Percentiles rank a stretch among this genome's conserved stretches.
Evolutionary conservation across 2,113 vertebrate genomes (phyloP).

Genomic region (Oophaga pumilio): DNA sequence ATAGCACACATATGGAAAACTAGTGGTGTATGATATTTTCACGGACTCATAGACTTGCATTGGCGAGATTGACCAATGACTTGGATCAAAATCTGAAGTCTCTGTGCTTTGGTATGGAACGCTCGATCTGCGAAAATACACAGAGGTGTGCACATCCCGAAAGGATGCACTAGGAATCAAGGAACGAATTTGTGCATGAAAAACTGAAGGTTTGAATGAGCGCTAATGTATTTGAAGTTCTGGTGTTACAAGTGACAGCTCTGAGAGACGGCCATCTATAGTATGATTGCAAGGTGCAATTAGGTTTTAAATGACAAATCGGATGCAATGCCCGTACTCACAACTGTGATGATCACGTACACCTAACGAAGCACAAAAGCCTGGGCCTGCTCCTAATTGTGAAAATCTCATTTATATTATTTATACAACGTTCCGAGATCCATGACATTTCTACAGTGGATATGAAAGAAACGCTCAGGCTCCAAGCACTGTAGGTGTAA

Average conservation of each 20-base stretch:
- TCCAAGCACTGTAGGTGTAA: conserved; percentile 1
- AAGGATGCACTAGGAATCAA: too few relatives aligned
- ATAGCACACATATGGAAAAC: too few relatives aligned
- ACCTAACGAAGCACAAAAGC: neutral
- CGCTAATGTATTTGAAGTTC: neutral
- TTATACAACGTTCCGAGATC: neutral
- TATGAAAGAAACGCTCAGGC: neutral
- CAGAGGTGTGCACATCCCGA: too few relatives aligned
- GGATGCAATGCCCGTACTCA: neutral
- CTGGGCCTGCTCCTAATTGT: neutral
- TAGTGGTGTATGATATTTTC: too few relatives aligned
- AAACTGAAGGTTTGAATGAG: too few relatives aligned
- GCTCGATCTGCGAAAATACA: too few relatives aligned
- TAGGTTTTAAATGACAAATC: neutral
- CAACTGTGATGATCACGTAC: neutral
- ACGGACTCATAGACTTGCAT: too few relatives aligned
- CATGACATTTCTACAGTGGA: neutral
- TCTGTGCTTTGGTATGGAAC: too few relatives aligned
- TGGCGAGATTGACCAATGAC: too few relatives aligned
- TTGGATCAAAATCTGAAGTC: too few relatives aligned
- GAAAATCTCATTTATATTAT: neutral
- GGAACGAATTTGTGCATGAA: too few relatives aligned
- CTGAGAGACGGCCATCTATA: neutral
- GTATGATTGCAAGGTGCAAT: neutral
- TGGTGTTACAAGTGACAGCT: neutral